Base-by-base conservation (phyloP, 2,888 invertebrate genomes). In the Auanema sp. region DNA sequence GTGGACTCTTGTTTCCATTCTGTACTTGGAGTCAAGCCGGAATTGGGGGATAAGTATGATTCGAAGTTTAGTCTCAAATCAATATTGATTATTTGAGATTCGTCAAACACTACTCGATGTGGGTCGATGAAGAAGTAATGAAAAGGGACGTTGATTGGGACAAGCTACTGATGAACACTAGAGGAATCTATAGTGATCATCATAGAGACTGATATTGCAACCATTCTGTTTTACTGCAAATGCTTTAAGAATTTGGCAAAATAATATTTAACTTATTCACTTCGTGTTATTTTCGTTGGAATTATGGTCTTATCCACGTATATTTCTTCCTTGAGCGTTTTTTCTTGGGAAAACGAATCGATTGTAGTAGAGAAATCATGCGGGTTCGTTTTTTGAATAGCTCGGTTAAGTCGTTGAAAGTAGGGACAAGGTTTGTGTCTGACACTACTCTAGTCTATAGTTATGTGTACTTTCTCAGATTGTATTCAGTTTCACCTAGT, bases 41-140 rank as follows among this genome's bases (percentile, higher is more conserved):
- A 62, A 3, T 58, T 73, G 11, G 66, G 68, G 21, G 49, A 56
- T 16, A 69, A 54, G 58, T 68, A 55, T 40, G 47, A 18, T 5
- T 5, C 10, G 3, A 33, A 55, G 23, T 18, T 24, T 40, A 18
- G 10, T 8, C 8, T 18, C 25, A 23, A 23, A 11, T 21, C 8
- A 52, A 24, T 6, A 10, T 51, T 85, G 71, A 25, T 58, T n/a
- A n/a, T n/a, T 69, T 43, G 11, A 65, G 69, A 25, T 79, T 83
- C 68, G 86, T 85, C 71, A 77, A 81, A 56, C 85, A 87, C 72
- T 98, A 98, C 85, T 91, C 93, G 83, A 85, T 90, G 18, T 98
- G 98, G 98, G 87, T 99, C 63, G 91, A 97, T 78, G 91, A 93
- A 84, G 97, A 98, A 87, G 97, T 98, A 23, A 95, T 91, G 85